phyloP scores from a whole-genome alignment of 2,888 invertebrate species.

The Entomobrya multifasciata region DNA sequence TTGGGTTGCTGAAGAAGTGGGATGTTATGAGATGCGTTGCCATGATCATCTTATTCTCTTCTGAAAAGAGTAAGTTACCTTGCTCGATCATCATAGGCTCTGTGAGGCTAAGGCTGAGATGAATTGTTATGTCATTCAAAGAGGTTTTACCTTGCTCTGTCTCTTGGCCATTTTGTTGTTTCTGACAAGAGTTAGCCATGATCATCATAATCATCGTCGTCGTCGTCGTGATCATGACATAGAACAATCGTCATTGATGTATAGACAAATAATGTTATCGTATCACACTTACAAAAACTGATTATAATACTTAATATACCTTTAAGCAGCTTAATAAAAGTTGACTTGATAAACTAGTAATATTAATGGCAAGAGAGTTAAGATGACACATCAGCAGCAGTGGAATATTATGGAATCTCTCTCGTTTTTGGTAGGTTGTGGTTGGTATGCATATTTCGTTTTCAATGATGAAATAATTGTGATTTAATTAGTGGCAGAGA shows the following conservation, averaged over 20 bases:
- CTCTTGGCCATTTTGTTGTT: constrained; percentile 69
- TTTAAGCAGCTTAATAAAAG: too few species aligned
- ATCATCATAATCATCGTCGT: constrained; percentile 12
- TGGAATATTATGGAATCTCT: not conserved
- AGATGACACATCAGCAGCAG: not conserved
- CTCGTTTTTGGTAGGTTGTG: constrained; percentile 19
- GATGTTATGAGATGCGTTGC: constrained; percentile 41
- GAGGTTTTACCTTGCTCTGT: constrained; percentile 72
- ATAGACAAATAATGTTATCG: not conserved
- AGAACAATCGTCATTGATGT: constrained; percentile 33
- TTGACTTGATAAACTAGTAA: too few species aligned
- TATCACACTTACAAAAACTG: not conserved
- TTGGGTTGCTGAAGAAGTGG: not conserved
- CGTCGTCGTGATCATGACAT: constrained; percentile 42
- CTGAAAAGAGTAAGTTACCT: constrained; percentile 63
- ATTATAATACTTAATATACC: too few species aligned
- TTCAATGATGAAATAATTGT: constrained; percentile 39
- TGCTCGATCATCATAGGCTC: constrained; percentile 65
- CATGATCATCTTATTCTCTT: constrained; percentile 59
- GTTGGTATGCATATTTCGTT: too few species aligned
- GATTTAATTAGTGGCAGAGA: constrained; percentile 22
- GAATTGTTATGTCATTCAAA: constrained; percentile 72
- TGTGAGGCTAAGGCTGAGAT: constrained; percentile 54
- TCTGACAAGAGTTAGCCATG: constrained; percentile 32
- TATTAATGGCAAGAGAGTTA: not conserved